Evolutionary conservation across 2,113 vertebrate genomes (phyloP).

Genomic region (Tachysurus vachellii): DNA sequence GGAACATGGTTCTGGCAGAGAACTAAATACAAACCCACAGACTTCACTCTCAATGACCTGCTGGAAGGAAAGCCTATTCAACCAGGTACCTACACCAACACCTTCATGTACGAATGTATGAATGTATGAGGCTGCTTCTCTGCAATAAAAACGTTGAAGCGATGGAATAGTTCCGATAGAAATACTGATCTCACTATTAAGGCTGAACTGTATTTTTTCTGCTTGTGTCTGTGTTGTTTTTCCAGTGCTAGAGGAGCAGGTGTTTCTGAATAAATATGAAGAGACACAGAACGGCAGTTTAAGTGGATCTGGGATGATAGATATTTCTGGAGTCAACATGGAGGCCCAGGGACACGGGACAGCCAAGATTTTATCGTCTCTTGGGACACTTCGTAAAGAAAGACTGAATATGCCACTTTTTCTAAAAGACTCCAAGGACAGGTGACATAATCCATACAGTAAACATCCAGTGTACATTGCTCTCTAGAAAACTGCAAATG

Average conservation of each 20-base stretch:
- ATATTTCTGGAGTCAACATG: constrained; percentile 62
- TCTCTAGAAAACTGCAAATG: no score
- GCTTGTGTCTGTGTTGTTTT: constrained; percentile 23
- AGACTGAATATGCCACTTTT: constrained; percentile 83
- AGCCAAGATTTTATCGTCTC: constrained; percentile 77
- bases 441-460: constrained; percentile 65
- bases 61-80: constrained; percentile 68
- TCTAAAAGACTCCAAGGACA: constrained; percentile 71
- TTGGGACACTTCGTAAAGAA: constrained; percentile 84
- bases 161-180: no score
- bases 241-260: constrained; percentile 78
- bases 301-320: constrained; percentile 67
- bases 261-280: constrained; percentile 79
- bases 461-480: not conserved
- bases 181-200: not conserved
- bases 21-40: constrained; percentile 84
- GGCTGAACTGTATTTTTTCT: not conserved
- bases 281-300: constrained; percentile 71
- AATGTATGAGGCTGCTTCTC: not conserved
- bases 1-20: constrained; percentile 86
- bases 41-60: constrained; percentile 81
- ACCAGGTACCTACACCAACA: constrained; percentile 32
- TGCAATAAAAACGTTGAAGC: no score
- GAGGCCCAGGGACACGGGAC: constrained; percentile 66
- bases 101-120: no score